Evolutionary conservation across 2,113 vertebrate genomes (phyloP).

Genomic region (Perca flavescens): DNA sequence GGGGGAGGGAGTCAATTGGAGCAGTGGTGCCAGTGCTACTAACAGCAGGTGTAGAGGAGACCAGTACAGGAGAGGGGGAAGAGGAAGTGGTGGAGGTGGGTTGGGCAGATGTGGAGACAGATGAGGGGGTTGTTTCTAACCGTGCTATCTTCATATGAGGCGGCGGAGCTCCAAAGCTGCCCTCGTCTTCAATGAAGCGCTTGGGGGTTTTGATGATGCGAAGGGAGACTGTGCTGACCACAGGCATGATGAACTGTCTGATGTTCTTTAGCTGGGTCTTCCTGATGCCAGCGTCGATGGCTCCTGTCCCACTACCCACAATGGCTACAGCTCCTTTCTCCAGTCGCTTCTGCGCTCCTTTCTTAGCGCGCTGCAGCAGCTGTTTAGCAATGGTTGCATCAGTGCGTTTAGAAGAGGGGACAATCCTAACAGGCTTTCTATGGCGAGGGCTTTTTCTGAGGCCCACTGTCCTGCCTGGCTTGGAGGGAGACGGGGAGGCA

Average conservation of each 20-base stretch:
- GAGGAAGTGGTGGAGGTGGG: constrained; percentile 62
- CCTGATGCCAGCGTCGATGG: constrained; percentile 86
- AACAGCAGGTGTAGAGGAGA: constrained; percentile 58
- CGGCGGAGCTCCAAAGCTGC: constrained; percentile 85
- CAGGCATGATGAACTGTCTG: constrained; percentile 98
- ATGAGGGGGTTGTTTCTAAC: constrained; percentile 85
- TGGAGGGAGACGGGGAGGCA: constrained; percentile 81
- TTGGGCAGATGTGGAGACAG: constrained; percentile 68
- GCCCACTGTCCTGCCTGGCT: constrained; percentile 82
- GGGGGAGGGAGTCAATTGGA: constrained; percentile 69
- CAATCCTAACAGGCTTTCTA: constrained; percentile 94
- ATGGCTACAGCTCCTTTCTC: constrained; percentile 89
- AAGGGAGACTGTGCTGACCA: constrained; percentile 96
- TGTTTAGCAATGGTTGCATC: constrained; percentile 97
- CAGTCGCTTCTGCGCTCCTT: constrained; percentile 91
- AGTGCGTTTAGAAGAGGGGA: constrained; percentile 95
- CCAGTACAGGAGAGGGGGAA: constrained; percentile 62
- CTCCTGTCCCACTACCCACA: constrained; percentile 54
- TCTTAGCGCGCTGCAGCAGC: constrained; percentile 95
- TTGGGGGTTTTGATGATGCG: constrained; percentile 98
- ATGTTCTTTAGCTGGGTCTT: constrained; percentile 98
- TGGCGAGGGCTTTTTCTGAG: constrained; percentile 95
- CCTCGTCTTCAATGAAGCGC: constrained; percentile 97
- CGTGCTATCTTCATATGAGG: constrained; percentile 94
- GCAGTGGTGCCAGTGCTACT: constrained; percentile 57